phyloP scores from a whole-genome alignment of 2,113 vertebrate species.

The Sclerurus mexicanus region DNA sequence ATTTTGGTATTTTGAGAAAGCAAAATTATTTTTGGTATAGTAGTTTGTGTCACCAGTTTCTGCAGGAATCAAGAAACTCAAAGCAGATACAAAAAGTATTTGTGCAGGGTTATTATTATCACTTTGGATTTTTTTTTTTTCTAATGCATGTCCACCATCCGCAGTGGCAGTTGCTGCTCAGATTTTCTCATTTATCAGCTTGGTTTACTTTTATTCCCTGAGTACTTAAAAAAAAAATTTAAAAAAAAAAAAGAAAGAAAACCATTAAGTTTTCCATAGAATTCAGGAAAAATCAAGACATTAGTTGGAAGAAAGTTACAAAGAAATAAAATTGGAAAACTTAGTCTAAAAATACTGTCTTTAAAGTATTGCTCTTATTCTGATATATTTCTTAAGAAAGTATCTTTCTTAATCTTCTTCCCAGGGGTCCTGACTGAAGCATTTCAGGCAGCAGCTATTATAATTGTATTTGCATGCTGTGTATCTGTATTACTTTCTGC shows the following conservation, averaged over 20 bases:
- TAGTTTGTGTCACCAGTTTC: background rate
- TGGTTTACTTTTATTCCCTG: background rate
- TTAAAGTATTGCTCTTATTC: background rate
- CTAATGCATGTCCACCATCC: background rate
- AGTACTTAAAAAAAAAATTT: background rate
- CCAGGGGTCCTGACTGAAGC: background rate
- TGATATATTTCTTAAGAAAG: background rate
- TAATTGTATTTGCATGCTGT: background rate
- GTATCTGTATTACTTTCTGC: background rate
- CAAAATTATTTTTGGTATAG: background rate
- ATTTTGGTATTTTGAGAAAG: background rate
- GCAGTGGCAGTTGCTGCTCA: background rate
- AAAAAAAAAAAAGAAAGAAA: background rate
- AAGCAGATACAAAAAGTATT: background rate
- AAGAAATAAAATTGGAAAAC: background rate
- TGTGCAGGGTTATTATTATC: background rate
- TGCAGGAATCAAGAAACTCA: background rate
- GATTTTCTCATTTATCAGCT: background rate
- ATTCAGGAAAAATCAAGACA: background rate
- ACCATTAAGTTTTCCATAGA: background rate
- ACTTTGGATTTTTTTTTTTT: background rate
- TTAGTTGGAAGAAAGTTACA: background rate
- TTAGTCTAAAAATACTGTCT: background rate
- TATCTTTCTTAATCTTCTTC: background rate
- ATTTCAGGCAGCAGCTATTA: background rate